phyloP scores from a whole-genome alignment of 2,888 invertebrate genomes.

The Pterostichus madidus region DNA sequence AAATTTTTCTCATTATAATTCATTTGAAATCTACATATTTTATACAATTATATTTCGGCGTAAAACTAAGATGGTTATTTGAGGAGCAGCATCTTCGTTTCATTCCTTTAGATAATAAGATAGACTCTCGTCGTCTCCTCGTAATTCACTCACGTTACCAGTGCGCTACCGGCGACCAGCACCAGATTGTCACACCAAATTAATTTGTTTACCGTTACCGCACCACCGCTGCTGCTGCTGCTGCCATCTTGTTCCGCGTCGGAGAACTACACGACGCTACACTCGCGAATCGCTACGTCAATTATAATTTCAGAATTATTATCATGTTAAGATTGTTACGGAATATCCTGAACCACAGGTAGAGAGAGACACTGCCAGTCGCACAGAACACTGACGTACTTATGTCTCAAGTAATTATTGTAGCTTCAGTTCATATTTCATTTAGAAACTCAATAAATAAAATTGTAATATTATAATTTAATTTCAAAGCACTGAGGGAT shows the following conservation, averaged over 20 bases:
- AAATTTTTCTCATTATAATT: too few species aligned
- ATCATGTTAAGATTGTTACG: constrained; percentile 1
- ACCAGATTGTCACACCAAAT: constrained; percentile 22
- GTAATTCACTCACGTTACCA: constrained; percentile 8
- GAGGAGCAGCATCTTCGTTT: too few species aligned
- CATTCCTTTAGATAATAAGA: too few species aligned
- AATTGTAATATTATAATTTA: too few species aligned
- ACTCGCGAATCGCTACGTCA: neutral
- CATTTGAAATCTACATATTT: too few species aligned
- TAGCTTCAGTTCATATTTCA: too few species aligned
- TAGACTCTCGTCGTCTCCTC: neutral
- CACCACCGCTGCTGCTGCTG: neutral
- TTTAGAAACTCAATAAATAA: too few species aligned
- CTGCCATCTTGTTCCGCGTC: neutral
- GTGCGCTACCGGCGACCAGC: neutral
- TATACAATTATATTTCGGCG: too few species aligned
- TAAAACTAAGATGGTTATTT: too few species aligned
- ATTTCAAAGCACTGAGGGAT: too few species aligned
- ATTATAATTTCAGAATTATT: neutral
- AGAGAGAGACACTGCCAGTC: neutral
- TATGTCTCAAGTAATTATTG: neutral
- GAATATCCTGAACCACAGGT: neutral
- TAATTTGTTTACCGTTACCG: constrained; percentile 23
- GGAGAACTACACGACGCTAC: neutral
- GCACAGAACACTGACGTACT: neutral